A percentile compares a stretch with the other conserved stretches of the same genome.
Conservation (phyloP, 2,113 vertebrate species). For the Ploceus nigricollis region DNA sequence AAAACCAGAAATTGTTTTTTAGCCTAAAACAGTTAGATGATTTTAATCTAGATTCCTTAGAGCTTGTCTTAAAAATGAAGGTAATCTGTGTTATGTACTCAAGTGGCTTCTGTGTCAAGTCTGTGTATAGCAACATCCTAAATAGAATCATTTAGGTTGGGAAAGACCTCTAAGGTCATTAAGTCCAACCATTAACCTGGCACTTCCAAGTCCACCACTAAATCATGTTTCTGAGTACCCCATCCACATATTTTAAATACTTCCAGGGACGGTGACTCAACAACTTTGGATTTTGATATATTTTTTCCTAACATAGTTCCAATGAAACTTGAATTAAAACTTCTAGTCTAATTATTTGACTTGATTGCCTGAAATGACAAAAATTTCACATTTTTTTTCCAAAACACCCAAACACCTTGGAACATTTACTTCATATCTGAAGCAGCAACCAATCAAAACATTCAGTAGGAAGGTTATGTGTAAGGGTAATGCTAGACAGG, state of each 20-base stretch:
- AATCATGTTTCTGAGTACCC: not conserved
- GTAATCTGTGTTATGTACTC: not conserved
- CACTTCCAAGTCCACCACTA: not conserved
- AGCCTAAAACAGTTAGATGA: not conserved
- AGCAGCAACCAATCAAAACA: not conserved
- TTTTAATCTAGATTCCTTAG: not conserved
- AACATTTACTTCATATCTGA: not conserved
- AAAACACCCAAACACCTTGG: fast-evolving
- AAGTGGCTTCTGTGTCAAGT: not conserved
- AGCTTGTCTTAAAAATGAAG: not conserved
- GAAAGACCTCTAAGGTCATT: not conserved
- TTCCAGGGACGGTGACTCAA: not conserved
- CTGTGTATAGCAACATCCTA: not conserved
- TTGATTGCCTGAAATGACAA: not conserved
- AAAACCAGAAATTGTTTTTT: not conserved
- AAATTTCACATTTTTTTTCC: fast-evolving
- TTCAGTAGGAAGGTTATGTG: not conserved
- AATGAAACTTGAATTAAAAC: not conserved
- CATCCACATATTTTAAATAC: not conserved
- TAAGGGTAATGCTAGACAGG: not conserved
- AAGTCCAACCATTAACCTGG: not conserved
- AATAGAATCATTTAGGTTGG: not conserved
- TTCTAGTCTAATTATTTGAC: not conserved
- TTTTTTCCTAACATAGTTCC: not conserved
- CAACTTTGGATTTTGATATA: not conserved